Base-by-base conservation (phyloP, 1,140 invertebrate genomes). In the Eueides isabella region DNA sequence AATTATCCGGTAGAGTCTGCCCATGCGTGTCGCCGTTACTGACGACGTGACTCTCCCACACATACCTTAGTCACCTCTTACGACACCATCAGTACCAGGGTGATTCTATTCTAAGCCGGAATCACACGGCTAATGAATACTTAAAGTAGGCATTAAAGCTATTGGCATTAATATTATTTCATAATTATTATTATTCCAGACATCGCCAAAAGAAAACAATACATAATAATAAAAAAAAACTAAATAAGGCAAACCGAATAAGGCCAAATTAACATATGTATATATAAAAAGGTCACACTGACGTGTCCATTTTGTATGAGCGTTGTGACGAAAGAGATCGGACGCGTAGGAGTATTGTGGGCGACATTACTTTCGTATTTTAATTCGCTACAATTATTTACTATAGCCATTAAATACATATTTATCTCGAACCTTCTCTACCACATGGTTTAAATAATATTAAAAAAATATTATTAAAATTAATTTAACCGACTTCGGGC, bases 261-360 rank as follows among this genome's bases (percentile, higher is more conserved):
- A 0, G 48, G 48, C 26, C 26, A 55, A 55, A 14, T 9, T 4
- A 26, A 23, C 48, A 55, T 55, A 14, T 11, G 12, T 0, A 26
- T 55, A 55, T 26, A 55, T 11, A 11, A 26, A 74, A 71, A 71
- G 72, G 38, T 71, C 61, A 74, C 19, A 33, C 69, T 72, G 61
- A 78, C 72, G 72, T 78, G 72, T 71, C 38, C 44, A 41, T 35
- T 55, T 55, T n/a, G 48, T 55, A 55, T 26, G 55, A 65, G 7
- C 16, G 6, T 1, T 44, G n/a, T 67, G 11, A 48, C 29, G 38
- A 67, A 30, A 66, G n/a, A 67, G 67, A 38, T 62, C 30, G 55
- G 35, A 55, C 28, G 71, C 33, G 71, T 73, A 62, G 71, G 71
- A 67, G 65, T 26, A 19, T 41, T 23, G 71, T 73, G 26, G 71